Percentiles rank a stretch among this genome's conserved stretches.
These are phyloP conservation scores for Aphaenogaster rudis DNA, from an alignment of 1,140 invertebrate genomes.

Conservation along the genomic window DNA sequence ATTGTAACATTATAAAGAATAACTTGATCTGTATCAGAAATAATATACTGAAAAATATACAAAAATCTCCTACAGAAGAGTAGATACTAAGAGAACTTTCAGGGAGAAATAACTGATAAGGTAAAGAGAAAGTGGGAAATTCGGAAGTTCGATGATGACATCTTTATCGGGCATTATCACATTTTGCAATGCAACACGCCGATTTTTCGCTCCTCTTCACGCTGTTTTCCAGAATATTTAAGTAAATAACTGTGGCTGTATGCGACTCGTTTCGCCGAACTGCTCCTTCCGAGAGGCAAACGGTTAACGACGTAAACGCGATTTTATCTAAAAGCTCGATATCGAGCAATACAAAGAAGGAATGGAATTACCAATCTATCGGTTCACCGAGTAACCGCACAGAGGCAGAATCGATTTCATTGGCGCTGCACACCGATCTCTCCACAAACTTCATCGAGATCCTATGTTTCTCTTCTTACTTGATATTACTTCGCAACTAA, in stretches of 20 bases:
- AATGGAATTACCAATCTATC: slow-evolving; percentile 64
- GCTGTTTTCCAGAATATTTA: slow-evolving; percentile 14
- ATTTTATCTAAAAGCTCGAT: slow-evolving; percentile 72
- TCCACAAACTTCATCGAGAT: slow-evolving; percentile 41
- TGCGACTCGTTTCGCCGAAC: slow-evolving; percentile 41
- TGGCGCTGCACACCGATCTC: background rate
- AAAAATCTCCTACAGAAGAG: background rate
- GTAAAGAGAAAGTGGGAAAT: background rate
- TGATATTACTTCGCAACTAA: slow-evolving; percentile 56
- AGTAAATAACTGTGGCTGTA: slow-evolving; percentile 22
- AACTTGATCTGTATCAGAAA: slow-evolving; percentile 6
- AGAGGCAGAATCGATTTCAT: slow-evolving; percentile 64
- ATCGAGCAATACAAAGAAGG: slow-evolving; percentile 64
- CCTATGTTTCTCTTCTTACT: slow-evolving; percentile 55
- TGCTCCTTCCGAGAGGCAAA: slow-evolving; percentile 11
- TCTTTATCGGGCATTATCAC: slow-evolving; percentile 13
- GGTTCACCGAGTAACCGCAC: slow-evolving; percentile 36
- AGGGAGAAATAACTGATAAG: background rate
- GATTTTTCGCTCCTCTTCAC: slow-evolving; percentile 31
- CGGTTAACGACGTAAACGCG: slow-evolving; percentile 66
- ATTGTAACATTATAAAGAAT: background rate
- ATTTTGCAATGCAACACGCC: background rate
- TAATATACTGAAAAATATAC: background rate
- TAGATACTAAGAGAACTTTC: background rate
- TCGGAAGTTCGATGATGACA: background rate